Evolutionary conservation across 2,113 vertebrate species (phyloP).

Genomic region (Anguilla rostrata): DNA sequence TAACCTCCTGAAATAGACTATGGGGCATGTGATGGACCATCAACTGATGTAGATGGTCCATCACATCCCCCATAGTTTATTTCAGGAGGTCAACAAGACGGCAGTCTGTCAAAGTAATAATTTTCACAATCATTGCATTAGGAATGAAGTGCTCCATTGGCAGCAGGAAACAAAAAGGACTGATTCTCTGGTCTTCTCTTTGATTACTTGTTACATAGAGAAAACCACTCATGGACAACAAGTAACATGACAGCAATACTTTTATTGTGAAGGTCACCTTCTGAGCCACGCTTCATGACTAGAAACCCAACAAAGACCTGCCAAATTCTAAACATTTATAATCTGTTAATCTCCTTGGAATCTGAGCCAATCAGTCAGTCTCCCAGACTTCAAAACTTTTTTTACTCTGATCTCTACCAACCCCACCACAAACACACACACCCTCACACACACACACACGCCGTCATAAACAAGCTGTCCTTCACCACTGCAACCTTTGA

Average conservation of each 20-base stretch:
- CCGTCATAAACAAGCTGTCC: constrained; percentile 8
- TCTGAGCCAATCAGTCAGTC: constrained; percentile 62
- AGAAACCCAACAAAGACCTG: constrained; percentile 61
- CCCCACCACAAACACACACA: background rate
- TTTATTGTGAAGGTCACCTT: constrained; percentile 66
- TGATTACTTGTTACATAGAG: background rate
- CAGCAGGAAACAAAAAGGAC: background rate
- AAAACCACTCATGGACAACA: constrained; percentile 43
- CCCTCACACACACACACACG: background rate
- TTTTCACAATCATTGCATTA: background rate
- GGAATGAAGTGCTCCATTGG: constrained; percentile 7
- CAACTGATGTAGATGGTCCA: background rate
- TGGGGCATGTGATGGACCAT: no score
- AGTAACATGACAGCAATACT: constrained; percentile 40
- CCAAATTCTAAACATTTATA: constrained; percentile 72
- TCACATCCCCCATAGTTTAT: background rate
- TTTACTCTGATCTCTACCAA: constrained; percentile 38
- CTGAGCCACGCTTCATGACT: constrained; percentile 61
- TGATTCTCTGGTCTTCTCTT: background rate
- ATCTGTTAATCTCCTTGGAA: constrained; percentile 71
- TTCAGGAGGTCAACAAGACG: background rate
- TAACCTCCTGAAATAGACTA: no score
- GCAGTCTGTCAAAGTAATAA: background rate
- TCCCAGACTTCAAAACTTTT: constrained; percentile 62
- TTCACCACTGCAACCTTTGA: background rate